A percentile compares a stretch with the other conserved stretches of the same genome.
Evolutionary conservation across 2,888 invertebrate species (phyloP).

Genomic region (Chaetoderma sp.): DNA sequence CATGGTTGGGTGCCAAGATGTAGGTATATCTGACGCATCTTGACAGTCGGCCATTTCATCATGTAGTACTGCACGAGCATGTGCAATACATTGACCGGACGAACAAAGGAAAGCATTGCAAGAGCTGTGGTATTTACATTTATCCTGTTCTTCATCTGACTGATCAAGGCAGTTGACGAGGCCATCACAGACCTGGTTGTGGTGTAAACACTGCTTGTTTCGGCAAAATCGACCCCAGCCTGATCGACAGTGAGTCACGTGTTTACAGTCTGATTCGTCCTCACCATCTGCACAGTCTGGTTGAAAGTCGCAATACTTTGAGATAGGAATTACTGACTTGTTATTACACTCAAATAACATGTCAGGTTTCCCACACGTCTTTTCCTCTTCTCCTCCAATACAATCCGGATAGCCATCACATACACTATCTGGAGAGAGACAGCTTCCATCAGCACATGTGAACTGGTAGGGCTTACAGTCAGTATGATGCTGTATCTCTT

Average conservation of each 20-base stretch:
- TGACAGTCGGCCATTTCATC: neutral
- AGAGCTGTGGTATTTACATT: neutral
- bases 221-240: neutral
- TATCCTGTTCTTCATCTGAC: neutral
- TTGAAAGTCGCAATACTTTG: neutral
- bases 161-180: neutral
- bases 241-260: neutral
- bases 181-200: neutral
- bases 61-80: neutral
- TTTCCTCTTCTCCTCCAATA: neutral
- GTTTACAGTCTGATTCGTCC: neutral
- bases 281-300: neutral
- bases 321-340: neutral
- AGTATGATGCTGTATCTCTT: no score
- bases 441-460: neutral
- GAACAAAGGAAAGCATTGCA: neutral
- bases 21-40: neutral
- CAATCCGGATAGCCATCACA: neutral
- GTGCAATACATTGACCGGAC: neutral
- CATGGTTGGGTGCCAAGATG: no score
- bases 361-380: neutral
- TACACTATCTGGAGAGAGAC: neutral
- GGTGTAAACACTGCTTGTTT: neutral
- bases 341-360: neutral
- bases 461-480: neutral